phyloP scores from a whole-genome alignment of 1,140 invertebrate species.

The Medauroidea extradentata region DNA sequence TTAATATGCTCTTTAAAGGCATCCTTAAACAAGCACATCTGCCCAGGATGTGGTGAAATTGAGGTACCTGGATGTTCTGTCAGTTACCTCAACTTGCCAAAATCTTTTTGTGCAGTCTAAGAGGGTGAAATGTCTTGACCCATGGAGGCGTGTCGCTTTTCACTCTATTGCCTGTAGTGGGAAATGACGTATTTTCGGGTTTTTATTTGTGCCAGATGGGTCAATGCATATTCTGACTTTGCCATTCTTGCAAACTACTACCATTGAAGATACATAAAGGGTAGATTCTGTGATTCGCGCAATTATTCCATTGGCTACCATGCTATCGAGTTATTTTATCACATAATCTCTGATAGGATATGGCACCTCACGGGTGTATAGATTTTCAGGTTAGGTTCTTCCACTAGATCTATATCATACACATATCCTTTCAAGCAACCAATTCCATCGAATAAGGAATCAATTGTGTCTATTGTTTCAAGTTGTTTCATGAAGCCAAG shows the following conservation, averaged over 20 bases:
- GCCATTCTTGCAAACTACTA: conserved; percentile 4
- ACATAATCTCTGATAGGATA: conserved; percentile 10
- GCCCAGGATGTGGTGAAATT: conserved; percentile 32
- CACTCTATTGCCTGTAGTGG: conserved; percentile 2
- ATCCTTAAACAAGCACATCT: conserved; percentile 28
- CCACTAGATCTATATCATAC: conserved; percentile 10
- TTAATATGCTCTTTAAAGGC: conserved; percentile 20
- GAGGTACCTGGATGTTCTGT: conserved; percentile 5
- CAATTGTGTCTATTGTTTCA: no score
- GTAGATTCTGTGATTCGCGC: conserved; percentile 2
- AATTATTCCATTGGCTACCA: conserved; percentile 6
- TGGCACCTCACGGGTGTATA: background rate
- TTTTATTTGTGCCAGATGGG: conserved; percentile 1
- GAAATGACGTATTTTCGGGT: conserved; percentile 2
- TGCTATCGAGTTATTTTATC: conserved; percentile 5
- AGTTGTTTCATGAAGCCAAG: no score
- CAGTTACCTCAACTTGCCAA: conserved; percentile 7
- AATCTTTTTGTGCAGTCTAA: conserved; percentile 8
- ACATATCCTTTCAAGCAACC: conserved; percentile 6
- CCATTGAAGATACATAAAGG: conserved; percentile 2
- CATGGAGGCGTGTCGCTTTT: background rate
- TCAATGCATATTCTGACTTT: conserved; percentile 11
- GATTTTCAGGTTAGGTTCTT: conserved; percentile 3
- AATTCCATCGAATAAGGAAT: background rate
- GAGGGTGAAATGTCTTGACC: background rate